Evolutionary conservation across 1,140 invertebrate genomes (phyloP).

Genomic region (Oscheius sp.): DNA sequence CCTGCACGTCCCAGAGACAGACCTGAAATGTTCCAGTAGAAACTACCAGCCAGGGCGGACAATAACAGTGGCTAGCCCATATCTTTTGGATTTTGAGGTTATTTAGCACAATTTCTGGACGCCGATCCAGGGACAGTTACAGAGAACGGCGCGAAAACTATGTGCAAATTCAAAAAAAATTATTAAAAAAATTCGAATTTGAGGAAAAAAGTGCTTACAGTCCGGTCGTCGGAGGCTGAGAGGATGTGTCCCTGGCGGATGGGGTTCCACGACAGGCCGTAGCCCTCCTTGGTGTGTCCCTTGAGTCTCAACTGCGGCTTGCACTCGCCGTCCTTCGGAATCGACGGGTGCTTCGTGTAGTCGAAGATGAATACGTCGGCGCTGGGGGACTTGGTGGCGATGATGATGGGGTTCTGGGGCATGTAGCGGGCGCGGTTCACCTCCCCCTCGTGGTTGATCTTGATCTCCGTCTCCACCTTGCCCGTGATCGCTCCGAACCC

Average conservation of each 20-base stretch:
- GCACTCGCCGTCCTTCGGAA: conserved; percentile 89
- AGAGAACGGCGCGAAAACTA: not conserved
- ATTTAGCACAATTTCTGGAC: not conserved
- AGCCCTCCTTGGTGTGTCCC: conserved; percentile 96
- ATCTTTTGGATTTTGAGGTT: not conserved
- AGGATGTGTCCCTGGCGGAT: conserved; percentile 95
- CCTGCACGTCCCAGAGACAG: conserved; percentile 91
- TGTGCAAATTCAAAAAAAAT: not conserved
- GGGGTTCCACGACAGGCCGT: conserved; percentile 98
- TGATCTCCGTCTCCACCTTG: conserved; percentile 99
- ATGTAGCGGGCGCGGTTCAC: conserved; percentile 98
- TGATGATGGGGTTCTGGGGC: conserved; percentile 99
- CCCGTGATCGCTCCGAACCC: conserved; percentile 98
- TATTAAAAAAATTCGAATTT: not conserved
- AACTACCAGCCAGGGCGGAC: conserved; percentile 8
- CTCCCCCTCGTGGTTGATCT: conserved; percentile 99
- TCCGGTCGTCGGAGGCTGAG: conserved; percentile 96
- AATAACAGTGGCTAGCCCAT: conserved; percentile 3
- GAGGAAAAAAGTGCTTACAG: conserved; percentile 68
- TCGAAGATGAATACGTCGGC: conserved; percentile 93
- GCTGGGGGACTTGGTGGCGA: conserved; percentile 98
- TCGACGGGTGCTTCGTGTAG: conserved; percentile 98
- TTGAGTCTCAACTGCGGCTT: conserved; percentile 70
- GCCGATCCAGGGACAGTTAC: not conserved
- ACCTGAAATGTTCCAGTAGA: conserved; percentile 61